Base-by-base conservation (phyloP, 2,113 vertebrate species). In the Polypterus senegalus region DNA sequence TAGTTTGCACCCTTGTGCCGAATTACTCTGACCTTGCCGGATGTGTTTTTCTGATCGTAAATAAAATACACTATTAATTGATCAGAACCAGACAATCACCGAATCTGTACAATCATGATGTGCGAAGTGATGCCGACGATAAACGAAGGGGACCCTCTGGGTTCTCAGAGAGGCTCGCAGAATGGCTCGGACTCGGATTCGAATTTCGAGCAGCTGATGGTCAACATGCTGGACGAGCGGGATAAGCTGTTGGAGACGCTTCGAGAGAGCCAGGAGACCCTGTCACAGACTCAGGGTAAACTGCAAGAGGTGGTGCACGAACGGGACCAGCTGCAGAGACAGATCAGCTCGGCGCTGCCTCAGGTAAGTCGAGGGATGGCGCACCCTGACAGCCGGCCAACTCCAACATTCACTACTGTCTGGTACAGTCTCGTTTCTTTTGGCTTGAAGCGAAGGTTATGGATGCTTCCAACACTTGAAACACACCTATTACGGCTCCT, bases 111-210 rank as follows among this genome's bases (percentile, higher is more conserved):
- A 65, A 79, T 79, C 77, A 92, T 92, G 89, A 98, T 98, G 94
- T 98, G 94, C 70, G 94, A 97, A 73, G 94, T 98, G 88, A 98
- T 98, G 94, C 93, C 94, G 69, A 97, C 94, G 71, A 97, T 98
- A 77, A 97, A 76, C 2, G 94, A 98, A 79, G 92, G 93, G 74
- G 94, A 97, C 86, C 87, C 92, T 3, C 77, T 88, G 67, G 89
- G 91, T 3, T 87, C 91, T 74, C 86, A 84, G 2, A 79, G 83
- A 61, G 79, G 91, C 74, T 70, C 76, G 46, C 86, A 82, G 56
- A 88, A 89, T 65, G 84, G 86, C 65, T 82, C 91, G 0, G 93
- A 94, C 59, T 83, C 89, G 0, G 94, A 97, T 3, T 89, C 91
- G 58, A 96, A 96, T 88, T 97, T 98, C 1, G 94, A 98, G 82